Evolutionary conservation across 2,888 invertebrate genomes (phyloP), one percentile per base, ranked within the genome.

Genomic region (Pocota personata): DNA sequence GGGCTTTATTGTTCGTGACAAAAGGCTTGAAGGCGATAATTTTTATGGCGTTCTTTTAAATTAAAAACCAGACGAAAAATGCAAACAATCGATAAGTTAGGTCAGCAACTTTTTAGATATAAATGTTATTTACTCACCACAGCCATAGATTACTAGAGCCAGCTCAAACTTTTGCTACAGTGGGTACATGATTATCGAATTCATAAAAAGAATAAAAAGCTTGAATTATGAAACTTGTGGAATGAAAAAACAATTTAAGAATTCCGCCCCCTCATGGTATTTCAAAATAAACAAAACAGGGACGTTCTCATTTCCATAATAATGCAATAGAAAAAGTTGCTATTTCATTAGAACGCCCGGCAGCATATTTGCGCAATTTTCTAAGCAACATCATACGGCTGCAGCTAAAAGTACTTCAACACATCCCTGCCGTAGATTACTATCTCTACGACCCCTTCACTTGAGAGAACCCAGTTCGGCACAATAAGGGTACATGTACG

Each of bases 281-380:
- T 21, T 24, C 6, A 50, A 30, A 30, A 30, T 40, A 21, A 60
- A 60, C 10, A 3, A 19, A 64, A 64, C 12, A 19, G 12, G 32
- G 4, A 10, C 46, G 12, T 8, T 24, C 46, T 16, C 27, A 66
- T 50, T 66, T 30, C 24, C 66, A 48, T 66, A 66, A 66, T 24
- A 37, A 50, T 35, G 50, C 14, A 66, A 66, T 50, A 66, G 50
- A 21, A 50, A 50, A 66, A 66, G 48, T 50, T 35, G 6, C 14
- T 21, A 16, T 66, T 66, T 66, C 32, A 66, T 50, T 50, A 66
- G 37, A 66, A 24, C 10, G 10, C 24, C 48, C 14, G 5, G 35
- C 66, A 66, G 66, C 35, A 66, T 48, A 35, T 35, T 66, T 46
- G 40, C 32, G 64, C 32, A 64, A 35, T 32, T 50, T 50, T 37